These are phyloP conservation scores for Carassius carassius DNA, from an alignment of 2,113 vertebrate species.

Conservation along the genomic window DNA sequence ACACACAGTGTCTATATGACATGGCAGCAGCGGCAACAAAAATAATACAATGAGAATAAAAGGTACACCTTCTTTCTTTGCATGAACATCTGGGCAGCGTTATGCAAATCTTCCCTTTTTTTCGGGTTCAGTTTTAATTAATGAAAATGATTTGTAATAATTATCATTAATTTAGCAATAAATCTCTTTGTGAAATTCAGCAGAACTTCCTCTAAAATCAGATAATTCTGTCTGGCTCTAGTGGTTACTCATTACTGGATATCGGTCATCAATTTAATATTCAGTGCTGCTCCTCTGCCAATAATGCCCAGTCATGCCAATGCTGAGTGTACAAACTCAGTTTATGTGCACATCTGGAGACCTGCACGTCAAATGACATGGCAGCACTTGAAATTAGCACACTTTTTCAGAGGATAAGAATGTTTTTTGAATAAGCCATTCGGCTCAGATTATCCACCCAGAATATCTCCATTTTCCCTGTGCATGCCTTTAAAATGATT, in stretches of 20 bases:
- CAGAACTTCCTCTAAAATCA: background rate
- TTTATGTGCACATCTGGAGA: background rate
- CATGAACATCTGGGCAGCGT: too few species aligned
- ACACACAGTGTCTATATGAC: too few species aligned
- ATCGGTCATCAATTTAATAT: background rate
- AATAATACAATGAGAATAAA: too few species aligned
- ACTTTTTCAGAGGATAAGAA: constrained; percentile 49
- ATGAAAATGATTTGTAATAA: background rate
- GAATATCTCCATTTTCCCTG: constrained; percentile 35
- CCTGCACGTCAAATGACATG: background rate
- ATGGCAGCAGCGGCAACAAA: too few species aligned
- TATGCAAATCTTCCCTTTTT: too few species aligned
- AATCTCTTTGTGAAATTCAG: background rate
- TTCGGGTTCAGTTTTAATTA: too few species aligned
- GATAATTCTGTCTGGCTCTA: background rate
- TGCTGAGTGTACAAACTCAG: background rate
- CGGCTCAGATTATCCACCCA: constrained; percentile 48
- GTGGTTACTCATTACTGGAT: background rate
- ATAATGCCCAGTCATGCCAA: background rate
- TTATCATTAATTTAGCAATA: background rate
- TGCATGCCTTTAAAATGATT: constrained; percentile 55
- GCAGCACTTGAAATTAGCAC: constrained; percentile 37
- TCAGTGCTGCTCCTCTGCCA: background rate
- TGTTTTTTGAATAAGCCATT: constrained; percentile 46
- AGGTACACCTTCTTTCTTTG: too few species aligned